Base-by-base conservation (phyloP, 2,797 vertebrate genomes). In the Neostethus bicornis region DNA sequence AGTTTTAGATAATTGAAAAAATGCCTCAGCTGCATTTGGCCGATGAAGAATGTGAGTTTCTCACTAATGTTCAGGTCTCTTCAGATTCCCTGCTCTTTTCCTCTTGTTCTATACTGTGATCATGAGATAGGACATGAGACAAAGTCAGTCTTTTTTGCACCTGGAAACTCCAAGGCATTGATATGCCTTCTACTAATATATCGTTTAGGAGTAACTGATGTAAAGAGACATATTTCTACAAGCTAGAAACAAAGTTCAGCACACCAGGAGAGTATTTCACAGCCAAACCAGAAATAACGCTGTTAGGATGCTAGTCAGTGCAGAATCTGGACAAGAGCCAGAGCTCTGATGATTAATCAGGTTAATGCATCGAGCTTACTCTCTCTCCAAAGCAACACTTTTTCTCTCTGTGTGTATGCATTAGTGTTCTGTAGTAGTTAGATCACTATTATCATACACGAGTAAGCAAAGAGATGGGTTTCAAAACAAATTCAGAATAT, bases 181-280 rank as follows among this genome's bases (percentile, higher is more conserved):
- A n/a, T n/a, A n/a, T n/a, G n/a, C n/a, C n/a, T n/a, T n/a, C n/a
- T n/a, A n/a, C n/a, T n/a, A n/a, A n/a, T n/a, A n/a, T n/a, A n/a
- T n/a, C n/a, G n/a, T n/a, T n/a, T n/a, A n/a, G n/a, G 56, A 51
- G 44, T 49, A 43, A 44, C 44, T 52, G 52, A 72, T 76, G 47
- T 34, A 7, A 1, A 17, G 19, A 61, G 64, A 70, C 80, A 24
- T 17, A 50, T 63, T 24, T 41, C 32, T 24, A 44, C n/a, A 3
- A 4, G 50, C 23, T 37, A 2, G 70, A 76, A 63, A 5, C 4
- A 17, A 29, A 51, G 32, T 32, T 14, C 23, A 61, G 64, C 38
- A 48, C 19, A 11, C 2, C 4, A 7, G 2, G 20, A 2, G 28
- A 28, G 56, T 45, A 19, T 58, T 51, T 31, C 10, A 26, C 35